phyloP scores from a whole-genome alignment of 2,113 vertebrate species.

The Brachirus orientalis region DNA sequence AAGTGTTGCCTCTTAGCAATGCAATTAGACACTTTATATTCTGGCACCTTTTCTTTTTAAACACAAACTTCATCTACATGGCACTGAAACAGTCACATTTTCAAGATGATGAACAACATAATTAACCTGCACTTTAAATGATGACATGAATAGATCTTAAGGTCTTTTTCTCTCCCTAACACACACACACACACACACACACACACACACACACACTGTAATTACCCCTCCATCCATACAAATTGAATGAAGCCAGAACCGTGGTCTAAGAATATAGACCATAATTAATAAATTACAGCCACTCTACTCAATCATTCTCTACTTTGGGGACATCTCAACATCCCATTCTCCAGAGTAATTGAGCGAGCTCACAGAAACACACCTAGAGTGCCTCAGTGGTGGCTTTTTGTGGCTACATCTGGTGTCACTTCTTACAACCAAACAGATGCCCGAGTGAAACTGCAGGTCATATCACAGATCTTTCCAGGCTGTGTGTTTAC shows the following conservation, averaged over 20 bases:
- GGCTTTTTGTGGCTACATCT: constrained; percentile 52
- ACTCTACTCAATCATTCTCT: constrained; percentile 78
- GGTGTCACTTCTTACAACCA: constrained; percentile 51
- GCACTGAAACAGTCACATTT: constrained; percentile 34
- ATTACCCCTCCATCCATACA: constrained; percentile 77
- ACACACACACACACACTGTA: constrained; percentile 43
- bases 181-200: constrained; percentile 46
- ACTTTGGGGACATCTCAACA: constrained; percentile 68
- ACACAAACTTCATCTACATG: constrained; percentile 64
- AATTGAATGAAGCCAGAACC: constrained; percentile 78
- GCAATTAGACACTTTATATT: constrained; percentile 73
- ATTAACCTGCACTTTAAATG: constrained; percentile 57
- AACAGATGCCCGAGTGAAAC: constrained; percentile 60
- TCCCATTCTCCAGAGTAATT: constrained; percentile 67
- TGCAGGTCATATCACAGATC: constrained; percentile 60
- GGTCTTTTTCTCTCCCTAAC: constrained; percentile 21
- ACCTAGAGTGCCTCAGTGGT: constrained; percentile 31
- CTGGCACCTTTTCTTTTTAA: background rate
- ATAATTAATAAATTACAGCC: constrained; percentile 82
- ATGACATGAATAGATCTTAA: constrained; percentile 53
- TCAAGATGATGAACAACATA: constrained; percentile 40
- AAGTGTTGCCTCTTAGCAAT: constrained; percentile 76
- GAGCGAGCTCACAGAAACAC: constrained; percentile 54
- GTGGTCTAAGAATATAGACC: constrained; percentile 77
- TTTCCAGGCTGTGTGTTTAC: constrained; percentile 72